Evolutionary conservation across 2,113 vertebrate species (phyloP), one percentile per base, ranked within the genome.

Genomic region (Otis tarda): DNA sequence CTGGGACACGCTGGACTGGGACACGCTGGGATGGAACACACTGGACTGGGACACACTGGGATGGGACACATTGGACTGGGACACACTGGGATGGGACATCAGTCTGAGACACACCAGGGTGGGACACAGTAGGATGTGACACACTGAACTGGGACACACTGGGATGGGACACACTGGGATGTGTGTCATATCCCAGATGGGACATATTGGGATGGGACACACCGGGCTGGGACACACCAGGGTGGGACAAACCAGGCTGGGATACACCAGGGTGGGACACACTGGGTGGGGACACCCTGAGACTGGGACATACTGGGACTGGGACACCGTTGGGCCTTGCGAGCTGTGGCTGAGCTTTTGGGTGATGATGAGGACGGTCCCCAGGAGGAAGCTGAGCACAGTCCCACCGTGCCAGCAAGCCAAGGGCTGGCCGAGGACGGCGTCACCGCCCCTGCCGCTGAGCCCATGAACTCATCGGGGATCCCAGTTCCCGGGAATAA

Each of bases 281-380:
- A 41, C 41, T 41, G 41, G 41, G 41, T 5, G 4, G 41, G 12
- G 31, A 31, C 25, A 21, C 27, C 3, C 10, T 3, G 4, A 37
- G 31, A 13, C 3, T 47, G 69, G 39, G 47, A 53, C 47, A 27
- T 16, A 9, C 1, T 11, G 7, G 35, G 30, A 14, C 39, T 53
- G 57, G 39, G 61, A 31, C 5, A 33, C 25, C 57, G 3, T 5
- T 8, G 50, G 50, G 52, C 63, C 27, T 3, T 4, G 4, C 4
- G 5, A 41, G 71, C 43, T 50, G 43, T 14, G 39, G 33, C 30
- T 41, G 67, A 89, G 28, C 49, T 43, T 56, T 9, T 1, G 27
- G 52, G 20, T 28, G 74, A 1, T 4, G 2, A 0, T 3, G 37
- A 27, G 87, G 37, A 49, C 21, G n/a, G 1, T 2, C 37, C 23